Evolutionary conservation across 2,113 vertebrate genomes (phyloP).

Genomic region (Sinosuthora webbiana): DNA sequence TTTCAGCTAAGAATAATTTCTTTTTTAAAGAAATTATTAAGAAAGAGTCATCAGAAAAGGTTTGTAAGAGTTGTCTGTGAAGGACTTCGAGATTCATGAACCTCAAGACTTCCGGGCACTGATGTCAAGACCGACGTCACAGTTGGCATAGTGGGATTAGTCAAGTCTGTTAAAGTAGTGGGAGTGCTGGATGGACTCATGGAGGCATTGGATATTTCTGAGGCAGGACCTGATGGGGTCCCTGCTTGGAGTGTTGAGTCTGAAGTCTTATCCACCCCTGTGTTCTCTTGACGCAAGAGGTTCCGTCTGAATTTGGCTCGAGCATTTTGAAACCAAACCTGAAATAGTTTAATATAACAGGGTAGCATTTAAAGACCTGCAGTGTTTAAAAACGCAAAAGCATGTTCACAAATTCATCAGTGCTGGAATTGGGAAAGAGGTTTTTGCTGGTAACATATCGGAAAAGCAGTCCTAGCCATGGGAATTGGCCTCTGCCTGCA

Average conservation of each 20-base stretch:
- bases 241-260: conserved; percentile 91
- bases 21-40: conserved; percentile 80
- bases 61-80: conserved; percentile 97
- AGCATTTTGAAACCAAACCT: conserved; percentile 99
- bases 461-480: background rate
- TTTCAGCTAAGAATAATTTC: conserved; percentile 84
- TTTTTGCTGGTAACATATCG: background rate
- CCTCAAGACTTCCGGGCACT: conserved; percentile 88
- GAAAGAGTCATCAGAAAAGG: conserved; percentile 92
- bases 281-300: conserved; percentile 95
- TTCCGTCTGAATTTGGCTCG: conserved; percentile 98
- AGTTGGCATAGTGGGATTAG: conserved; percentile 96
- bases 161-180: conserved; percentile 97
- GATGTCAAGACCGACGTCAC: conserved; percentile 95
- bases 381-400: conserved; percentile 22
- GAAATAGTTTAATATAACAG: conserved; percentile 54
- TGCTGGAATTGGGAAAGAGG: background rate
- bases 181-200: conserved; percentile 97
- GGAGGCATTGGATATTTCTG: conserved; percentile 96
- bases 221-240: conserved; percentile 93
- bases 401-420: conserved; percentile 36
- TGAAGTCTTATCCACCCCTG: conserved; percentile 91
- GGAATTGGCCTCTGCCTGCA: background rate
- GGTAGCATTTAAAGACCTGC: conserved; percentile 61
- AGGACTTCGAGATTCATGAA: conserved; percentile 93